Evolutionary conservation across 2,888 invertebrate species (phyloP).

Genomic region (Cynaeus angustus): DNA sequence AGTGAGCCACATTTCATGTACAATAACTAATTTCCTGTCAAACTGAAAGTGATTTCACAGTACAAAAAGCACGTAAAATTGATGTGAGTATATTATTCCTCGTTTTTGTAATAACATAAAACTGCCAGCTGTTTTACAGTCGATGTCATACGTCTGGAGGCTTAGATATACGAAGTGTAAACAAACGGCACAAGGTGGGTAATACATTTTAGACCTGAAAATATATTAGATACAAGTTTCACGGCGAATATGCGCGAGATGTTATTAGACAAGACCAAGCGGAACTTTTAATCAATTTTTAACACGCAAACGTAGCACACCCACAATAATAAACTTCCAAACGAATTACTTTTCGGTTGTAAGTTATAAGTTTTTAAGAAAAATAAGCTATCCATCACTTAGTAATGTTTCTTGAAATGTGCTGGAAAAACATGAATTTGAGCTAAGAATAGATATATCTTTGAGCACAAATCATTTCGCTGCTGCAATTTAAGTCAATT

Average conservation of each 20-base stretch:
- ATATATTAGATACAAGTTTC: slow-evolving; percentile 26
- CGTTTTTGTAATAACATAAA: slow-evolving; percentile 14
- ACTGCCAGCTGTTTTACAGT: slow-evolving; percentile 11
- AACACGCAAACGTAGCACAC: slow-evolving; percentile 16
- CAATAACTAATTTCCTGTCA: slow-evolving; percentile 22
- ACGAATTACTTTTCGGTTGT: background rate
- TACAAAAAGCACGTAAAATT: slow-evolving; percentile 18
- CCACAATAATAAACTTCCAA: slow-evolving; percentile 8
- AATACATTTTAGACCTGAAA: slow-evolving; percentile 29
- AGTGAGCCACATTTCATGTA: slow-evolving; percentile 9
- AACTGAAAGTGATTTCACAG: slow-evolving; percentile 15
- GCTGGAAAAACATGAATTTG: background rate
- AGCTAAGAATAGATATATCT: background rate
- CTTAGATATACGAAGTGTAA: slow-evolving; percentile 17
- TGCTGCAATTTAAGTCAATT: background rate
- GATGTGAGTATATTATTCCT: slow-evolving; percentile 1
- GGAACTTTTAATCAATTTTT: slow-evolving; percentile 30
- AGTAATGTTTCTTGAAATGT: background rate
- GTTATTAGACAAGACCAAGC: no score
- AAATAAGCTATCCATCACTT: background rate
- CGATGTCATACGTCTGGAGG: slow-evolving; percentile 26
- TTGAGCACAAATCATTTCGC: no score
- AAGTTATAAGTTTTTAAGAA: background rate
- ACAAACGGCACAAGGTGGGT: slow-evolving; percentile 25
- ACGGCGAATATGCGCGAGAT: slow-evolving; percentile 21